Evolutionary conservation across 2,888 invertebrate species (phyloP), one percentile per base, ranked within the genome.

Genomic region (Drosophila diplacantha): DNA sequence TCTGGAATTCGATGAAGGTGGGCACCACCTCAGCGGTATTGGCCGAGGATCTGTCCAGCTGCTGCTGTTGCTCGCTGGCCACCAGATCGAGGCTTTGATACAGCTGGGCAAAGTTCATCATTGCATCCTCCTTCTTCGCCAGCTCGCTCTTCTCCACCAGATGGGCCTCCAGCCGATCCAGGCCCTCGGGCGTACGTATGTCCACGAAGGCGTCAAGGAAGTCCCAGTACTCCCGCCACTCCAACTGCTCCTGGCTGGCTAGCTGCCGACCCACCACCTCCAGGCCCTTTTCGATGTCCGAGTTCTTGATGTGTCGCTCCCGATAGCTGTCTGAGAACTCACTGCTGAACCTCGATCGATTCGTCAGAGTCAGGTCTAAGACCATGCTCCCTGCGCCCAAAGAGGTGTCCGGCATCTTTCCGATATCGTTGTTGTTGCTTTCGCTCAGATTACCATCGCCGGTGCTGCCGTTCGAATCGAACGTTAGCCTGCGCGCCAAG

Each of bases 191-290:
- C 0, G 93, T 91, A 0, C 93, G 88, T 7, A 98, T 90, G 87
- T 98, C 94, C 0, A 94, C 91, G 87, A 95, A 96, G 2, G 91
- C 91, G 74, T 94, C 93, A 14, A 98, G 89, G 86, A 98, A 98
- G 7, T 93, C 93, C 98, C 98, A 98, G 88, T 95, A 95, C 84
- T 98, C 98, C 66, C 92, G 93, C 97, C 97, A 98, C 11, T 92
- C 91, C 0, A 95, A 90, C 54, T 93, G 90, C 86, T 92, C 91
- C 86, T 94, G 91, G 69, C 91, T 91, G 0, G 96, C 95, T 69
- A 88, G 55, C 54, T 87, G 93, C 90, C 94, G 91, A 68, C 96
- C 97, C 39, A 95, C 91, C 74, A 93, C 89, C 88, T 98, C 97
- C n/a, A 97, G 89, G 0, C 97, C 97, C 85, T 97, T 97, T 60